Evolutionary conservation across 2,888 invertebrate genomes (phyloP).

Genomic region (Meandrusa payeni): DNA sequence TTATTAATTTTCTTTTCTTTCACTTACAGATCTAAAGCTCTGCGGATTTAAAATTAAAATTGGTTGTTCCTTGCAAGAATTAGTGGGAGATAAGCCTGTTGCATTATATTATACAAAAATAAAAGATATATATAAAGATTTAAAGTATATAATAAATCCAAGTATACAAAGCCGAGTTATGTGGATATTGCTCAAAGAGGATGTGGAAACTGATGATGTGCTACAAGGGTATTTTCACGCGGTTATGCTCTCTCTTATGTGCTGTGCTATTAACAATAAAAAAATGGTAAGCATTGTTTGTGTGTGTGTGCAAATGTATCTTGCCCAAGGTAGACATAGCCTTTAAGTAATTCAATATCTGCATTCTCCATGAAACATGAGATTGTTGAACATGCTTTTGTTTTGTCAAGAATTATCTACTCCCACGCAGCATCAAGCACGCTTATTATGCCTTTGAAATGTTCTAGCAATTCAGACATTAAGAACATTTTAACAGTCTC

Average conservation of each 20-base stretch:
- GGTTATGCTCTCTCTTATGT: slow-evolving; percentile 67
- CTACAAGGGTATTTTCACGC: slow-evolving; percentile 86
- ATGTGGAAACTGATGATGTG: slow-evolving; percentile 76
- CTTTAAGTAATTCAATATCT: no score
- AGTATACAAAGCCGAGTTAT: slow-evolving; percentile 67
- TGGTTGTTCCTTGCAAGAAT: slow-evolving; percentile 76
- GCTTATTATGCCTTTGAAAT: no score
- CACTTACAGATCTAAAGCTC: slow-evolving; percentile 77
- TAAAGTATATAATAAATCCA: slow-evolving; percentile 79
- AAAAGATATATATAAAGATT: slow-evolving; percentile 62
- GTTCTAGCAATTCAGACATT: no score
- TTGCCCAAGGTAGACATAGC: no score
- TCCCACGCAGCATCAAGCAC: no score
- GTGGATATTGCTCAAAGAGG: slow-evolving; percentile 77
- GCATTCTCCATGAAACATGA: no score
- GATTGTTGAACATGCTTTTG: no score
- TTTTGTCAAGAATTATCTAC: no score
- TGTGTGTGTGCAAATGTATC: no score
- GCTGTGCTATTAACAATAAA: slow-evolving; percentile 51
- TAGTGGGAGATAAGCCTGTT: slow-evolving; percentile 37
- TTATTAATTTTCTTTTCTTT: background rate
- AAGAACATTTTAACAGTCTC: no score
- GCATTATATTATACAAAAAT: slow-evolving; percentile 54
- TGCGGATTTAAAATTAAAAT: slow-evolving; percentile 83
- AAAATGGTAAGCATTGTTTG: slow-evolving; percentile 43